Conservation (phyloP, 2,797 vertebrate species). For the Hypotaenidia philippensis region DNA sequence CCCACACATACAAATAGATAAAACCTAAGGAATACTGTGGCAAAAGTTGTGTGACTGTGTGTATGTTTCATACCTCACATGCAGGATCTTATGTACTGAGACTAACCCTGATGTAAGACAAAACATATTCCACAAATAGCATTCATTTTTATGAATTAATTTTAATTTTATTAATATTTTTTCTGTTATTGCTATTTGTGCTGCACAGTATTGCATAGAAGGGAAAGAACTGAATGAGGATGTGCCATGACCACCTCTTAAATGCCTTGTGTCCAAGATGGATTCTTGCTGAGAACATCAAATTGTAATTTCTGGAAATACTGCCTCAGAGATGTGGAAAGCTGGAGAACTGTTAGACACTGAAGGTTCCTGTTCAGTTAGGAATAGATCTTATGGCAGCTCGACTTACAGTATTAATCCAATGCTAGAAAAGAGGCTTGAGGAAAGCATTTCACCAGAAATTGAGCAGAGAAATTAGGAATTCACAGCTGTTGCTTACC, state of each 20-base stretch:
- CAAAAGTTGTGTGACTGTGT: neutral
- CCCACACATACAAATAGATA: fast-evolving
- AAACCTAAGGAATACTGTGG: neutral
- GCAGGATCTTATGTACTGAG: neutral
- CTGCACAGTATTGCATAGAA: neutral
- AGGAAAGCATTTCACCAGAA: neutral
- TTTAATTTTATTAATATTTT: neutral
- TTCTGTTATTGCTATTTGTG: neutral
- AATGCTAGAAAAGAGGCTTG: neutral
- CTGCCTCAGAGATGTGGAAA: neutral
- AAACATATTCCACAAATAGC: neutral
- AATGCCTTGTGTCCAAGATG: neutral
- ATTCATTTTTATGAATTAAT: neutral
- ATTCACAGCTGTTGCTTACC: neutral
- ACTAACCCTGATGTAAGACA: neutral
- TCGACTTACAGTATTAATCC: neutral
- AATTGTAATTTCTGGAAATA: neutral
- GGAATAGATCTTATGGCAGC: neutral
- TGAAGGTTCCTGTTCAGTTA: neutral
- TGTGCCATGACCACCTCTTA: neutral
- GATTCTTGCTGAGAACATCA: neutral
- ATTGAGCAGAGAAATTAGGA: neutral
- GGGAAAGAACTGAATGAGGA: neutral
- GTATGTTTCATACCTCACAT: neutral
- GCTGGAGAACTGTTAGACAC: neutral